Base-by-base conservation (phyloP, 2,888 invertebrate species). In the Orchestes rusci region DNA sequence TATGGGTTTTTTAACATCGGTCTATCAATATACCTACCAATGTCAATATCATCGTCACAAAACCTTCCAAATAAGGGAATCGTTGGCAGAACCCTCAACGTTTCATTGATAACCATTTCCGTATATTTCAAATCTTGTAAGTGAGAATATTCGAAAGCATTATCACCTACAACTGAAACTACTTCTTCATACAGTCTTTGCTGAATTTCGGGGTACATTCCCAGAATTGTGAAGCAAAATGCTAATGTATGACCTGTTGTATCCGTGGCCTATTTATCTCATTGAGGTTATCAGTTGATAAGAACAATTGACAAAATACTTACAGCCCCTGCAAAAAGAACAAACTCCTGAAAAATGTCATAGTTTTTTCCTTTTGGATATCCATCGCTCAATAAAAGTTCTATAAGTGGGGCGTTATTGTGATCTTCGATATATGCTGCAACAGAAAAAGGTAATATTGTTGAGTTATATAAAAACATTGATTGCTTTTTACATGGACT, bases 221-320 rank as follows among this genome's bases (percentile, higher is more conserved):
- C 48, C 8, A 48, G 44, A 1, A 45, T n/a, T 4, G 40, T 44
- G 29, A 43, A 48, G 19, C 3, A 5, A 33, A 41, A 44, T 20
- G 45, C 32, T 12, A 48, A 16, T 8, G 40, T 37, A 36, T 36
- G 33, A 4, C 44, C 48, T 16, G 48, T 44, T 17, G 48, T 48
- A 27, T 45, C 48, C 12, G 44, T 45, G 7, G 48, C 48, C 48
- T 48, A 4, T n/a, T n/a, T n/a, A n/a, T n/a, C n/a, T n/a, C n/a
- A n/a, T n/a, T n/a, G n/a, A n/a, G n/a, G n/a, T n/a, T n/a, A n/a
- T n/a, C n/a, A n/a, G n/a, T n/a, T n/a, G n/a, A n/a, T n/a, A n/a
- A n/a, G n/a, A n/a, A n/a, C n/a, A n/a, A n/a, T n/a, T 23, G 5
- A 23, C 23, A 5, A 5, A 23, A 23, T 18, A 40, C 32, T 32